Base-by-base conservation (phyloP, 2,888 invertebrate species). In the Polia nebulosa region DNA sequence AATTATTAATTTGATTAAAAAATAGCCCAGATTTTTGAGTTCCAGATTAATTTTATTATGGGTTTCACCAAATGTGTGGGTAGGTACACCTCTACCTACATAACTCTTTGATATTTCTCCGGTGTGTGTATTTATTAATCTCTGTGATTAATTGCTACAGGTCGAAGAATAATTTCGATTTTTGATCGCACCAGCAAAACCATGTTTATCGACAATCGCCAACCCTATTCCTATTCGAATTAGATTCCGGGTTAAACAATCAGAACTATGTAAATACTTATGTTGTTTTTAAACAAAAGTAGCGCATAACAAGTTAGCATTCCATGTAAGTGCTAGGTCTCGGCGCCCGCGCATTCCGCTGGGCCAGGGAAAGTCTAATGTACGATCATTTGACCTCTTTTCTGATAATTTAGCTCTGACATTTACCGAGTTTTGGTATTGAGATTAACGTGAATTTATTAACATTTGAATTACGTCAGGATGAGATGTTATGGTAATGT, bases 281-380 rank as follows among this genome's bases (percentile, higher is more conserved):
- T 77, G 78, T 72, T 64, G 63, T 72, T 75, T 66, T 66, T 52
- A 72, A 67, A 62, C 65, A 36, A 76, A 83, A 80, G 70, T 74
- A 78, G 85, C 72, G 71, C 81, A 73, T 70, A 65, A 79, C 78
- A 80, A 84, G 80, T 90, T 88, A 85, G 68, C 74, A 89, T 88
- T 89, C 89, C 72, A 63, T 61, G 61, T 70, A 78, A 76, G 84
- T 83, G 74, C 76, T 80, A 75, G 78, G 69, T 83, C 68, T 74
- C 70, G 51, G 76, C 57, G 68, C 57, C 65, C 76, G 80, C 63
- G 78, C 81, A 83, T 85, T 81, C 81, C 76, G 55, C 71, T 53
- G 56, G 70, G 59, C 56, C 66, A 73, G 86, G 83, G 88, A 88
- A 88, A 88, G 88, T 86, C 76, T 81, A 67, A 71, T 74, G 64